Base-by-base conservation (phyloP, 2,888 invertebrate species). In the Pegoplata infirma region DNA sequence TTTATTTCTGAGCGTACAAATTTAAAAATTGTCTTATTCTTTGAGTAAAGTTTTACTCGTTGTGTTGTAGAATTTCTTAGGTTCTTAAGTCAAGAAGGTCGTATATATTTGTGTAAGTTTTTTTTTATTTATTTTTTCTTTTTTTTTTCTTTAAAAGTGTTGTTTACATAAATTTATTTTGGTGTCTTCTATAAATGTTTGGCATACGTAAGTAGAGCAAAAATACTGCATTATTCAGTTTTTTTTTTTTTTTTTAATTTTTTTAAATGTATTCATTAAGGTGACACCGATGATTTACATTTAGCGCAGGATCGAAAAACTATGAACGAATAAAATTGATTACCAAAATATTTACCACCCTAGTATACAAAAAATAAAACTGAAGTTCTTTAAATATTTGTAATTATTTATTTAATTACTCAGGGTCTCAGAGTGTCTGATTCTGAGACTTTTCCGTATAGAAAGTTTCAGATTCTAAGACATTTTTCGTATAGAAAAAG, bases 201-300 rank as follows among this genome's bases (percentile, higher is more conserved):
- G 56, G 61, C 78, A 74, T 74, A 74, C 64, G 64, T 69, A 74
- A 78, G 69, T 78, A 49, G 78, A 78, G 32, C 78, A 78, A 58
- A 78, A 78, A 59, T 78, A 78, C 78, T 78, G 74, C 78, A 78
- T 74, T 74, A 78, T 78, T 74, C 74, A 74, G 74, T 78, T 74
- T 64, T 40, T 25, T 67, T 53, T 28, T 10, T 14, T 8, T 55
- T n/a, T 46, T 46, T 46, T 46, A 12, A 49, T 14, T 25, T 14
- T 25, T 21, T 49, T 12, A 23, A 53, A 58, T 21, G 17, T 32
- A 58, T 17, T n/a, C n/a, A n/a, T n/a, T n/a, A n/a, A n/a, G n/a
- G n/a, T n/a, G n/a, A n/a, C n/a, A n/a, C n/a, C n/a, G n/a, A n/a
- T n/a, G n/a, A n/a, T n/a, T n/a, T n/a, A n/a, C n/a, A n/a, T n/a